Percentiles rank a stretch among this genome's conserved stretches.
phyloP scores from a whole-genome alignment of 2,113 vertebrate species.

The Perca schrenkii region DNA sequence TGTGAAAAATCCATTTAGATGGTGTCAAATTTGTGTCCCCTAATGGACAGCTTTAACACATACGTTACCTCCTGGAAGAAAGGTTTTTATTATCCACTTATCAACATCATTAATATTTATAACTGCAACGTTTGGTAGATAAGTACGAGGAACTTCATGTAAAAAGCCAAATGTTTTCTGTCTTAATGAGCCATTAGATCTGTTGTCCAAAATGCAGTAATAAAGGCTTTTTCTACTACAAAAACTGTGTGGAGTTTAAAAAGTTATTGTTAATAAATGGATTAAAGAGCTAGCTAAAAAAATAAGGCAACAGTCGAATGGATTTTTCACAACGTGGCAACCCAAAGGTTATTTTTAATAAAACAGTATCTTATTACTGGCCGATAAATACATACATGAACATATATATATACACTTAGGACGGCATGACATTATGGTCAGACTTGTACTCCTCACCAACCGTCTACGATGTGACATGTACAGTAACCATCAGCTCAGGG shows the following conservation, averaged over 20 bases:
- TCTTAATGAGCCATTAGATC: neutral
- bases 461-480: constrained; percentile 24
- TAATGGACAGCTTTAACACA: neutral
- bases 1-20: neutral
- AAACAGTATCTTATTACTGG: neutral
- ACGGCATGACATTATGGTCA: neutral
- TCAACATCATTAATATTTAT: neutral
- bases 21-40: no score
- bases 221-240: neutral
- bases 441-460: constrained; percentile 10
- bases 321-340: neutral
- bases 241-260: neutral
- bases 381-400: neutral
- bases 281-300: neutral
- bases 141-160: neutral
- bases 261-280: neutral
- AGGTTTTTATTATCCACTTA: neutral
- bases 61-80: neutral
- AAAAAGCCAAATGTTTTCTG: neutral
- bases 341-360: neutral
- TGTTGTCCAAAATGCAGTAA: neutral
- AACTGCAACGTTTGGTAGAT: neutral
- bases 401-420: neutral
- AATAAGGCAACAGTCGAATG: neutral
- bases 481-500: constrained; percentile 62